These are phyloP conservation scores for Laticauda colubrina DNA, from an alignment of 2,113 vertebrate genomes.

Conservation along the genomic window DNA sequence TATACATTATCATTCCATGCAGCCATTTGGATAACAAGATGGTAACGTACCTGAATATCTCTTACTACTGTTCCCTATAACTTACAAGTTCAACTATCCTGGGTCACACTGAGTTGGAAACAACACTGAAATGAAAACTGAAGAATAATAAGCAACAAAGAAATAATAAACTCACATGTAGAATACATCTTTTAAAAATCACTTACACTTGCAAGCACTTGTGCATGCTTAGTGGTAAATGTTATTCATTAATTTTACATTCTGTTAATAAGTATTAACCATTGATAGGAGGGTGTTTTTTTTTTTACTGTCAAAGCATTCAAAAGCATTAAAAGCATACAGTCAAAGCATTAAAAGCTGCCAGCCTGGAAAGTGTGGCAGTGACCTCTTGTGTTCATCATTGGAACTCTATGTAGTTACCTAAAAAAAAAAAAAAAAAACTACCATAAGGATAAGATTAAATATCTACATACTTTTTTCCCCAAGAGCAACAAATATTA, in stretches of 20 bases:
- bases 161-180: not conserved
- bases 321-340: too few species aligned
- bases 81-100: not conserved
- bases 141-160: not conserved
- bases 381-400: not conserved
- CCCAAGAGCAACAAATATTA: not conserved
- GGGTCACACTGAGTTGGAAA: not conserved
- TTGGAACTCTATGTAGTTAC: not conserved
- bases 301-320: not conserved
- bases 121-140: not conserved
- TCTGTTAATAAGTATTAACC: not conserved
- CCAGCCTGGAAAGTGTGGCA: not conserved
- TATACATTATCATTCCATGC: too few species aligned
- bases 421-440: too few species aligned
- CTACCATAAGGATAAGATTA: not conserved
- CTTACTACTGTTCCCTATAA: not conserved
- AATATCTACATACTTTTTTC: not conserved
- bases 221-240: not conserved
- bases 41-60: not conserved
- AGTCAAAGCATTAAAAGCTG: not conserved
- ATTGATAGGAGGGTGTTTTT: too few species aligned
- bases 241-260: not conserved
- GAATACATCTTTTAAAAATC: not conserved
- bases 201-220: not conserved
- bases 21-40: not conserved